A percentile compares a stretch with the other conserved stretches of the same genome.
Evolutionary conservation across 2,888 invertebrate genomes (phyloP).

Genomic region (Thecophora atra): DNA sequence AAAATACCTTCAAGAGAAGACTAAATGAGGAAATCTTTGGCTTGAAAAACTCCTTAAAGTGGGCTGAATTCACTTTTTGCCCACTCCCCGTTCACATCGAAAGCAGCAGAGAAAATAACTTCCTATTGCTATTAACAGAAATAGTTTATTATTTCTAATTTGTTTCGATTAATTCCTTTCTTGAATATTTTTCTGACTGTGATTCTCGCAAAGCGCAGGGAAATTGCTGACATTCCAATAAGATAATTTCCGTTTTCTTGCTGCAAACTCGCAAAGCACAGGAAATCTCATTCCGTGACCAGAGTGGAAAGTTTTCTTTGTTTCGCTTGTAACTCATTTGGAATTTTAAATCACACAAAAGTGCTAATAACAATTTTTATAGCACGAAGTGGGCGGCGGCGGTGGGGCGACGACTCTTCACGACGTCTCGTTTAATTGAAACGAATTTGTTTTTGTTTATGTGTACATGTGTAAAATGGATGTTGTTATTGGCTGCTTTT

Average conservation of each 20-base stretch:
- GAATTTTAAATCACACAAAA: not conserved
- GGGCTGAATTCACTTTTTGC: too few species aligned
- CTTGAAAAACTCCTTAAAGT: too few species aligned
- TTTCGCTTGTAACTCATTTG: not conserved
- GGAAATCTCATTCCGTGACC: not conserved
- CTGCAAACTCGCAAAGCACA: not conserved
- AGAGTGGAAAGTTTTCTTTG: slow-evolving; percentile 20
- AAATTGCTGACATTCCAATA: not conserved
- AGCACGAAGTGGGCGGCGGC: not conserved
- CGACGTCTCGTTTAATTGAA: not conserved
- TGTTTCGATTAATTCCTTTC: too few species aligned
- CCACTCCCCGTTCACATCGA: too few species aligned
- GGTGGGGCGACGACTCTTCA: not conserved
- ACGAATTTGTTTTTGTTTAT: not conserved
- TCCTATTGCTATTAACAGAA: too few species aligned
- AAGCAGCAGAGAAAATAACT: too few species aligned
- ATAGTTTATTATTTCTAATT: too few species aligned
- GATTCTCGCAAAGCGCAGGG: slow-evolving; percentile 22
- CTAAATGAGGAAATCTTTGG: too few species aligned
- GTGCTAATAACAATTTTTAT: not conserved
- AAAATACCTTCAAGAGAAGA: not conserved
- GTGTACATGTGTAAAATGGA: not conserved
- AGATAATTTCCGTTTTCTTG: not conserved
- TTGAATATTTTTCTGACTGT: too few species aligned
- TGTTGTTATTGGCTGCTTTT: slow-evolving; percentile 7